Percentiles rank a stretch among this genome's conserved stretches.
These are phyloP conservation scores for Microctenopoma stevenorrisi DNA, from an alignment of 2,797 vertebrate genomes.

Conservation along the genomic window DNA sequence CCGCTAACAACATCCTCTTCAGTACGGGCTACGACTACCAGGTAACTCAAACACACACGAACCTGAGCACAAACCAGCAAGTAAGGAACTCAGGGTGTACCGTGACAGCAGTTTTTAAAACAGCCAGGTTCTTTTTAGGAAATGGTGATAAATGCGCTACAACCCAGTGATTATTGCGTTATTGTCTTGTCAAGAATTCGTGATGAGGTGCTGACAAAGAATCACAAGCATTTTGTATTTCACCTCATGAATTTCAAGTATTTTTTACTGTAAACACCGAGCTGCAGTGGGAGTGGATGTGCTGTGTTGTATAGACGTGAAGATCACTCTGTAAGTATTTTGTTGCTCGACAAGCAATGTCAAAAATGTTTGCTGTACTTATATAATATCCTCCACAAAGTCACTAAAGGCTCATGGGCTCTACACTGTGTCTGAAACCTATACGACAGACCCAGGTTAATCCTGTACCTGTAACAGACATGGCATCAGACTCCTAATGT, in stretches of 20 bases:
- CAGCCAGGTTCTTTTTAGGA: not conserved
- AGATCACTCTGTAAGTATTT: not conserved
- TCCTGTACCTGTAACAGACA: no score
- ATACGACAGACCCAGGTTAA: no score
- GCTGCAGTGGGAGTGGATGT: not conserved
- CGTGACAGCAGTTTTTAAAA: not conserved
- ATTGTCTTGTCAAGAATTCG: not conserved
- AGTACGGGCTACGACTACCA: slow-evolving; percentile 93
- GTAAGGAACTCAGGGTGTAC: not conserved
- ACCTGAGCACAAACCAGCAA: not conserved
- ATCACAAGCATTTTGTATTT: slow-evolving; percentile 2
- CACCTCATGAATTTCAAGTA: not conserved
- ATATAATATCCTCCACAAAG: no score
- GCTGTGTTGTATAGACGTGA: not conserved
- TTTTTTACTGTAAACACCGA: not conserved
- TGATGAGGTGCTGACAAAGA: not conserved
- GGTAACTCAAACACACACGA: slow-evolving; percentile 74
- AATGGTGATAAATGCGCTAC: not conserved
- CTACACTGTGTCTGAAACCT: no score
- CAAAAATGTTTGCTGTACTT: no score
- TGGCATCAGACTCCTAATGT: no score
- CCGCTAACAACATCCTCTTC: slow-evolving; percentile 90
- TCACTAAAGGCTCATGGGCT: no score
- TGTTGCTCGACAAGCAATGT: not conserved
- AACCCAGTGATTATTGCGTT: not conserved